Percentiles rank a stretch among this genome's conserved stretches.
phyloP scores from a whole-genome alignment of 2,797 vertebrate species.

The Gymnothorax reevesii region DNA sequence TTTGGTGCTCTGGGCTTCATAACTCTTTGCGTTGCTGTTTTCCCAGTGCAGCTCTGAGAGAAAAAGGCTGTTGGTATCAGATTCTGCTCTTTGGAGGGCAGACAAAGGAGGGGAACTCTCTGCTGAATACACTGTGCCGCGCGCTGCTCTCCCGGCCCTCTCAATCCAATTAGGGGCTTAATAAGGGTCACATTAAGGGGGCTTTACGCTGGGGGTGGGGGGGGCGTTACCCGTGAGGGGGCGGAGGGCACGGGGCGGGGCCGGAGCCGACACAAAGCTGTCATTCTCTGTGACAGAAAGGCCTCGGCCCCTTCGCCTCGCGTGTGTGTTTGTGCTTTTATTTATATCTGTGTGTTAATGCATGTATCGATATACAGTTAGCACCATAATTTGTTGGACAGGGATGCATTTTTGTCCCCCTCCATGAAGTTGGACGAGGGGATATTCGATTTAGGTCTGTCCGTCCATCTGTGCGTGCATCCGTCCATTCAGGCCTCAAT shows the following conservation, averaged over 20 bases:
- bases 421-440: too few relatives aligned
- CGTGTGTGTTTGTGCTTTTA: conserved; percentile 51
- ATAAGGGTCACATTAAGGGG: conserved; percentile 90
- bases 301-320: conserved; percentile 62
- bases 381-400: too few relatives aligned
- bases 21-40: conserved; percentile 65
- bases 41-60: conserved; percentile 43
- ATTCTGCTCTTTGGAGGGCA: conserved; percentile 56
- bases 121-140: conserved; percentile 76
- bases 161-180: conserved; percentile 95
- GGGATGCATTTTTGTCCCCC: too few relatives aligned
- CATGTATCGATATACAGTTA: conserved; percentile 38
- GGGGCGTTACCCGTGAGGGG: conserved; percentile 68
- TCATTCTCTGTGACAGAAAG: conserved; percentile 65
- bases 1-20: conserved; percentile 52
- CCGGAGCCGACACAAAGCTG: conserved; percentile 69
- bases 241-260: conserved; percentile 61
- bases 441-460: too few relatives aligned
- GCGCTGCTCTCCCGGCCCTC: conserved; percentile 73
- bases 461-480: too few relatives aligned
- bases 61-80: background rate
- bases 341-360: conserved; percentile 40
- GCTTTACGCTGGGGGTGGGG: conserved; percentile 86
- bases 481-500: too few relatives aligned
- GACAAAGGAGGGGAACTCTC: conserved; percentile 63